A percentile compares a stretch with the other conserved stretches of the same genome.
These are phyloP conservation scores for Calliscelio sp. DNA, from an alignment of 2,888 invertebrate species.

Conservation along the genomic window DNA sequence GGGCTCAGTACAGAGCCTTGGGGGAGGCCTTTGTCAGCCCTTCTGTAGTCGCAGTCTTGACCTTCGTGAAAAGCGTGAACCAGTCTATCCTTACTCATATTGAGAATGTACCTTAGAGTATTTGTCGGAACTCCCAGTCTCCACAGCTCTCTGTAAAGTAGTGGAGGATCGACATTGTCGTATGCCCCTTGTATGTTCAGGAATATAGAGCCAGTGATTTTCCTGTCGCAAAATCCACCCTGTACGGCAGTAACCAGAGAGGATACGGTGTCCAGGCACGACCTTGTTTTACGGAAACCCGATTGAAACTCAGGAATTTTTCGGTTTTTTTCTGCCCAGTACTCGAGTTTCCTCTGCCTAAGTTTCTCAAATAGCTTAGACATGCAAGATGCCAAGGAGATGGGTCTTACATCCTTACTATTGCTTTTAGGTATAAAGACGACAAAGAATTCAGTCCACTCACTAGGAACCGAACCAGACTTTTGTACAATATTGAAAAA, in stretches of 20 bases:
- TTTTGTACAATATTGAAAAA: no score
- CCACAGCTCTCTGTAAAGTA: conserved; percentile 2
- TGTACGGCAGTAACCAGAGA: not conserved
- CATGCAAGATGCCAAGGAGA: not conserved
- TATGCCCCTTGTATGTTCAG: conserved; percentile 18
- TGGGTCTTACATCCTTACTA: conserved; percentile 17
- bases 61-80: not conserved
- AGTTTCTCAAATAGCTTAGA: no score
- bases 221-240: not conserved
- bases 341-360: not conserved
- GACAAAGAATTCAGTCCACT: conserved; percentile 3
- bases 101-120: no score
- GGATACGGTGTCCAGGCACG: conserved; percentile 39
- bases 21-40: conserved; percentile 5
- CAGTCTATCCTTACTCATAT: no score
- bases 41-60: no score
- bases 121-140: not conserved
- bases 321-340: not conserved
- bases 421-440: conserved; percentile 15
- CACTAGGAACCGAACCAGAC: no score
- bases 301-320: conserved; percentile 19
- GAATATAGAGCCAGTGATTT: not conserved
- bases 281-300: conserved; percentile 58
- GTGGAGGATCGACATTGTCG: not conserved
- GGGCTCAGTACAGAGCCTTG: conserved; percentile 32